A percentile compares a stretch with the other conserved stretches of the same genome.
Conservation (phyloP, 2,797 vertebrate genomes). For the Malurus splendens region DNA sequence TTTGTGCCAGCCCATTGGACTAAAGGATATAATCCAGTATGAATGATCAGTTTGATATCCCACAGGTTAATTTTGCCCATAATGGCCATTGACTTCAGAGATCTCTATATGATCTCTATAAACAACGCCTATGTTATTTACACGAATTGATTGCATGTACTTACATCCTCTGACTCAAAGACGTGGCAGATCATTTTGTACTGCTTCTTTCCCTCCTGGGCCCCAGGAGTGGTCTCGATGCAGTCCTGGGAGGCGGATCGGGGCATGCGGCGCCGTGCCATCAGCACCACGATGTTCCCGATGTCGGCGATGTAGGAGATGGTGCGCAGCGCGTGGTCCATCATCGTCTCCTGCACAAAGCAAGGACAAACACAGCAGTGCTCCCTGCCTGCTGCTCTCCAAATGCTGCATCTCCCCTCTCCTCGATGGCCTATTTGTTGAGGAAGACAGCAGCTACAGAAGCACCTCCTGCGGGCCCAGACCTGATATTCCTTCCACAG, state of each 20-base stretch:
- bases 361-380: neutral
- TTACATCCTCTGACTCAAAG: constrained; percentile 97
- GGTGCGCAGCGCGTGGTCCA: constrained; percentile 96
- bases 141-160: constrained; percentile 48
- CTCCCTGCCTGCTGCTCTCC: neutral
- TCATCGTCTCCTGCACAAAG: constrained; percentile 88
- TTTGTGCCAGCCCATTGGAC: neutral
- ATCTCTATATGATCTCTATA: neutral
- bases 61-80: neutral
- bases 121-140: accelerated
- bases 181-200: constrained; percentile 99
- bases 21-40: neutral
- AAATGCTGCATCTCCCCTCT: neutral
- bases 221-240: constrained; percentile 94
- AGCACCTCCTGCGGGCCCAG: accelerated
- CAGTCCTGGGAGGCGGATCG: constrained; percentile 95
- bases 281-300: constrained; percentile 95
- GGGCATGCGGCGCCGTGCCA: constrained; percentile 95
- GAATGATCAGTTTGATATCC: neutral
- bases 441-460: neutral
- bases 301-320: constrained; percentile 98
- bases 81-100: neutral
- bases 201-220: constrained; percentile 93
- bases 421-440: neutral
- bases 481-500: accelerated